These are phyloP conservation scores for Turdus rufiventris DNA, from an alignment of 2,113 vertebrate genomes.

Conservation along the genomic window DNA sequence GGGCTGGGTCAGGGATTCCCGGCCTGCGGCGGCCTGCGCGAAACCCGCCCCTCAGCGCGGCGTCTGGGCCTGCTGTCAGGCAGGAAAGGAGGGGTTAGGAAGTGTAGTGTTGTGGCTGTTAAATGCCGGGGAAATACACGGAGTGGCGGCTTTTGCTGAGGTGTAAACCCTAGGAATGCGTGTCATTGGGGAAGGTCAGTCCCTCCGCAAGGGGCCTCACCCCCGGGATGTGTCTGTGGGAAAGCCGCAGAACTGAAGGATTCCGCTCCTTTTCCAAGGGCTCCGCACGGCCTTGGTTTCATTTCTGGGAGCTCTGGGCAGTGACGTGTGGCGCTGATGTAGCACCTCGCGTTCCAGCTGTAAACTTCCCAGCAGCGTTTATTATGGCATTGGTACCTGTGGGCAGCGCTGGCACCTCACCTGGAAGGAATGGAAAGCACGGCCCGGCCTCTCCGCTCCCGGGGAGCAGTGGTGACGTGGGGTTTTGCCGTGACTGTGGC, in stretches of 20 bases:
- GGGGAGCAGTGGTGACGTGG: neutral
- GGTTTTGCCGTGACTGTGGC: neutral
- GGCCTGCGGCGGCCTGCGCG: neutral
- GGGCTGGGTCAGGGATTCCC: neutral
- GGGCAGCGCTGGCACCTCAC: neutral
- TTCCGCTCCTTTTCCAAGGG: neutral
- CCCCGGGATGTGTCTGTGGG: neutral
- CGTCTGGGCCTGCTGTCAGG: neutral
- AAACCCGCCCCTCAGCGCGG: neutral
- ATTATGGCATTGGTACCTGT: neutral
- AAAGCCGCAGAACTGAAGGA: rapidly evolving
- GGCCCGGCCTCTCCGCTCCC: neutral
- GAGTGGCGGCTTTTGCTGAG: neutral
- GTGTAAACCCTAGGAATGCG: rapidly evolving
- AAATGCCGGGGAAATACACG: rapidly evolving
- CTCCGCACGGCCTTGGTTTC: neutral
- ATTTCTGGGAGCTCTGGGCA: neutral
- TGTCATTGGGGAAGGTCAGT: slow-evolving; percentile 9
- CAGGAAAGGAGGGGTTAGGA: neutral
- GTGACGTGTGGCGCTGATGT: neutral
- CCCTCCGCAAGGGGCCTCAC: neutral
- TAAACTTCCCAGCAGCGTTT: neutral
- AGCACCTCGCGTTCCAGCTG: neutral
- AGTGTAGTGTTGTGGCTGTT: neutral
- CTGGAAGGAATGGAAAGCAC: neutral